Base-by-base conservation (phyloP, 2,888 invertebrate genomes). In the Ernsta delagoae region DNA sequence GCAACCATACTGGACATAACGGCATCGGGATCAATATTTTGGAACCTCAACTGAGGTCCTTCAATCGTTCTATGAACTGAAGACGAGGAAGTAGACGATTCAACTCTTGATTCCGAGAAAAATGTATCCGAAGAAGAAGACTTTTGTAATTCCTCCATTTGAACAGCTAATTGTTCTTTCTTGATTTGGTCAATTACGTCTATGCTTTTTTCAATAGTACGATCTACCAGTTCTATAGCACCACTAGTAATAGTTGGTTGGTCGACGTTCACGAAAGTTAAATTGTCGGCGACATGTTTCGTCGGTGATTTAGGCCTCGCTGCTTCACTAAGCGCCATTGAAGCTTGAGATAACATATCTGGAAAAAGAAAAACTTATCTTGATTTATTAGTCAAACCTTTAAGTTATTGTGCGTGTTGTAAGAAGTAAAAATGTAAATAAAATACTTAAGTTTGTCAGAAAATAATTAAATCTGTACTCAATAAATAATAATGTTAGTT, bases 161-260 rank as follows among this genome's bases (percentile, higher is more conserved):
- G 84, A 1, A 88, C 88, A 7, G 91, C 92, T 34, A 88, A 78
- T 71, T 91, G 86, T 81, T 94, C 91, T 76, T 87, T 84, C 70
- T 90, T 89, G 41, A 90, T 90, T 83, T 93, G 89, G 73, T 89
- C 88, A 54, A 89, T 88, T 0, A 91, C 89, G 59, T 86, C 85
- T 50, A 90, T 86, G 65, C 92, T 92, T 71, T 89, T 92, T 79
- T 92, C 91, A 16, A 93, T 88, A 0, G 91, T 88, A 48, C 92
- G 84, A 77, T 94, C 94, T 9, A 94, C 94, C 41, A 94, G 82
- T 78, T 94, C 94, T 74, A 90, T 94, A 39, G 94, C 94, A 71
- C 94, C 94, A 64, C 86, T 94, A 0, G 94, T 94, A 43, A 92
- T 84, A 34, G 94, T 94, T 41, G 94, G 94, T 75, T 94, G 94